Evolutionary conservation across 2,797 vertebrate species (phyloP).

Genomic region (Hirundo rustica): DNA sequence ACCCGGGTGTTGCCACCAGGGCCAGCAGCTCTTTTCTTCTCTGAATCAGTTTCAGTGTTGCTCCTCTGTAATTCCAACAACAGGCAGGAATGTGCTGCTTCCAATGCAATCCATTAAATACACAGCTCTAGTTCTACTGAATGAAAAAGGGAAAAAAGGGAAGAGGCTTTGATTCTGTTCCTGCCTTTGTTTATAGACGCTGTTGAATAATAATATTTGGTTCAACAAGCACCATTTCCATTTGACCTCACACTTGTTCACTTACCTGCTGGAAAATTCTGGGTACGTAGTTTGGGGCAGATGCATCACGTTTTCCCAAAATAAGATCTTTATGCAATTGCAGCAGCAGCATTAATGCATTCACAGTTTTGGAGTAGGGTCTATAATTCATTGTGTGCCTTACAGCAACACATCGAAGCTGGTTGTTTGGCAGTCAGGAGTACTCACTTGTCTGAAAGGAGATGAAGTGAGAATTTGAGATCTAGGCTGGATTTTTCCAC

Average conservation of each 20-base stretch:
- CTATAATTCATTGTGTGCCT: not conserved
- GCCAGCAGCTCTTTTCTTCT: not conserved
- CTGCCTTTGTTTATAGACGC: not conserved
- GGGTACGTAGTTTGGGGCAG: not conserved
- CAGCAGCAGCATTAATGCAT: not conserved
- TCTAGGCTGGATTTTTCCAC: not conserved
- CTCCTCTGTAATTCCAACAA: not conserved
- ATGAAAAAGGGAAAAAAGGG: not conserved
- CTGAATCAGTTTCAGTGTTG: not conserved
- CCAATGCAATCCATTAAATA: not conserved
- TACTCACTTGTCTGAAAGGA: not conserved
- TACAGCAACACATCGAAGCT: accelerated
- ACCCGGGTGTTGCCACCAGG: not conserved
- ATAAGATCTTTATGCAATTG: not conserved
- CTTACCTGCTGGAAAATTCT: not conserved
- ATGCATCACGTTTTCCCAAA: not conserved
- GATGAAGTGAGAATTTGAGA: not conserved
- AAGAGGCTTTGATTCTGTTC: not conserved
- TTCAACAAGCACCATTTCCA: not conserved
- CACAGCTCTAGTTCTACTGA: not conserved
- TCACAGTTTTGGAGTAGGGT: not conserved
- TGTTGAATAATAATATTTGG: not conserved
- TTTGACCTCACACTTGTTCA: not conserved
- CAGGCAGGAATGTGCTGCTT: not conserved
- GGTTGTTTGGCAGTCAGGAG: not conserved